phyloP scores from a whole-genome alignment of 1,140 invertebrate genomes.

The Pararge aegeria region DNA sequence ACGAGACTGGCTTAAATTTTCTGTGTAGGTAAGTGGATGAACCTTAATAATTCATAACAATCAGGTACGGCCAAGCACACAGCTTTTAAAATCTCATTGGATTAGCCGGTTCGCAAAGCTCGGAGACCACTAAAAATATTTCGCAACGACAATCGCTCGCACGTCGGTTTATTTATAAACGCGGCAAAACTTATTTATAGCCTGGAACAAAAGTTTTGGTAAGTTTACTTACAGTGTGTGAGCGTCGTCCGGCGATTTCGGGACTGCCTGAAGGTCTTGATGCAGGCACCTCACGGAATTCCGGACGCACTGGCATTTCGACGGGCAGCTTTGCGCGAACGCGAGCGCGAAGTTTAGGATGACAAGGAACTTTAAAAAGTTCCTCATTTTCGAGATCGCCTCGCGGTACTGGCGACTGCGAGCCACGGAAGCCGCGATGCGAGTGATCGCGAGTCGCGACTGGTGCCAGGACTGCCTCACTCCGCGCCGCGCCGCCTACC shows the following conservation, averaged over 20 bases:
- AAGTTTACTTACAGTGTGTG: conserved; percentile 59
- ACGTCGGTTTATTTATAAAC: conserved; percentile 17
- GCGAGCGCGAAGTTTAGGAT: conserved; percentile 39
- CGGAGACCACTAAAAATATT: conserved; percentile 14
- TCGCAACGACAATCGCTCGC: conserved; percentile 25
- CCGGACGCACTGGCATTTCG: conserved; percentile 53
- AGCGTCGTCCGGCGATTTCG: conserved; percentile 47
- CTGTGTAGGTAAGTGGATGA: too few species aligned
- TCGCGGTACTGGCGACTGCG: conserved; percentile 14
- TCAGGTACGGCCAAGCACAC: not conserved
- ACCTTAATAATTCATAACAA: not conserved
- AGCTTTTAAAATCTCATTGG: conserved; percentile 1
- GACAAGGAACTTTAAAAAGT: conserved; percentile 43
- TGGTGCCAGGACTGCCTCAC: not conserved
- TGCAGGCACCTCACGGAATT: conserved; percentile 54
- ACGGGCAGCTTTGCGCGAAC: conserved; percentile 44
- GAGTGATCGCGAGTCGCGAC: conserved; percentile 17
- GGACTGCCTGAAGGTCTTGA: conserved; percentile 52
- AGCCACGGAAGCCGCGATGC: conserved; percentile 22
- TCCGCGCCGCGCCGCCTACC: conserved; percentile 1
- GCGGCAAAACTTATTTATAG: conserved; percentile 28
- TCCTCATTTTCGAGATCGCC: conserved; percentile 31
- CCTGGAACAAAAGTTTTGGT: conserved; percentile 31
- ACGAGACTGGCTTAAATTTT: too few species aligned
- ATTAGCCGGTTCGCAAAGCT: conserved; percentile 15